phyloP scores from a whole-genome alignment of 2,113 vertebrate genomes.

The Brachypodius melanocephalos region DNA sequence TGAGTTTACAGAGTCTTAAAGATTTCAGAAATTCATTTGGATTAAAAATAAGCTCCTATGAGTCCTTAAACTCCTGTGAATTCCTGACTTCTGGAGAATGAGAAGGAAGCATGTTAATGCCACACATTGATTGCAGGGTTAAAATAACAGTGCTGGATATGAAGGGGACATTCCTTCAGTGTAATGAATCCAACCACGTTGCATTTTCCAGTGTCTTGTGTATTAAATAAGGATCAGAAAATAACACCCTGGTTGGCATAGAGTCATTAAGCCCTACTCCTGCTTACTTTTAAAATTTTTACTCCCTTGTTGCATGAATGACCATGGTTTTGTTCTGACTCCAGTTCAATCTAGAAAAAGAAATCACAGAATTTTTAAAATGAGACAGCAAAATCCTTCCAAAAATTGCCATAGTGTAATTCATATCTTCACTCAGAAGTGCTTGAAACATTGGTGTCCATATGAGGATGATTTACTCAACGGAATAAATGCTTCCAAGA shows the following conservation, averaged over 20 bases:
- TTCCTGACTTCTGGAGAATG: slow-evolving; percentile 27
- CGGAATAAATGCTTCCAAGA: not conserved
- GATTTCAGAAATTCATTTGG: slow-evolving; percentile 5
- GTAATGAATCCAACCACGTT: not conserved
- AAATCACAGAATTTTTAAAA: not conserved
- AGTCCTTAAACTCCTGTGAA: slow-evolving; percentile 12
- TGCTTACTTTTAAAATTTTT: not conserved
- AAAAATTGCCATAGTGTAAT: not conserved
- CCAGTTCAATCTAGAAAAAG: not conserved
- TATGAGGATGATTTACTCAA: not conserved
- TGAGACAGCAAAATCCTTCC: not conserved
- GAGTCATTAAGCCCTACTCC: not conserved
- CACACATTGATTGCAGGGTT: not conserved
- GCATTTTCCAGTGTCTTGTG: not conserved
- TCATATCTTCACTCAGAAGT: not conserved
- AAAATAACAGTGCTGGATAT: slow-evolving; percentile 1
- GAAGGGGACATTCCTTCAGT: not conserved
- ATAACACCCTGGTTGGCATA: not conserved
- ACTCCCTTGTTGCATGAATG: not conserved
- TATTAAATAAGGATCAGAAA: not conserved
- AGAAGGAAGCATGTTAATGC: not conserved
- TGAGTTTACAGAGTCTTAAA: not conserved
- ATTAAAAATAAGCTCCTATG: slow-evolving; percentile 46
- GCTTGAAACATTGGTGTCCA: not conserved
- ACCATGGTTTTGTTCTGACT: not conserved